Evolutionary conservation across 1,140 invertebrate genomes (phyloP).

Genomic region (Cyclina sinensis): DNA sequence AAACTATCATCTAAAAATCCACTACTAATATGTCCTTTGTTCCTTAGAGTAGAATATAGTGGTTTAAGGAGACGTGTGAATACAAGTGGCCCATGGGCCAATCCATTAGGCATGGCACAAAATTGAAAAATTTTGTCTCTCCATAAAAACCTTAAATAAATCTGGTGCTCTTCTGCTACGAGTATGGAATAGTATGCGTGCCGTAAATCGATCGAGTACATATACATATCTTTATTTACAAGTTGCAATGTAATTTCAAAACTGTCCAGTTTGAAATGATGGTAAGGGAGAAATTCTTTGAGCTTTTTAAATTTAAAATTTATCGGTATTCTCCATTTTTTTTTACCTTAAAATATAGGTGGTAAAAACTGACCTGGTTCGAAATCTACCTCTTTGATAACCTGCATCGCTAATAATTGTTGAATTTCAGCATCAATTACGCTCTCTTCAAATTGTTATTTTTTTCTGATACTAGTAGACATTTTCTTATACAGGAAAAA

Average conservation of each 20-base stretch:
- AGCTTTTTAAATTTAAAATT: constrained; percentile 61
- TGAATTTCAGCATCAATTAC: constrained; percentile 40
- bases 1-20: constrained; percentile 55
- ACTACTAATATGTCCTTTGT: constrained; percentile 13
- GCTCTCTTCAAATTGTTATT: neutral
- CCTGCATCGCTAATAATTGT: constrained; percentile 11
- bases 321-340: constrained; percentile 44
- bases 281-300: constrained; percentile 35
- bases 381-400: constrained; percentile 11
- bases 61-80: constrained; percentile 70
- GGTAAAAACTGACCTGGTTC: constrained; percentile 29
- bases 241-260: constrained; percentile 43
- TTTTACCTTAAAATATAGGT: constrained; percentile 49
- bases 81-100: constrained; percentile 53
- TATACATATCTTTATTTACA: constrained; percentile 18
- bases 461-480: neutral
- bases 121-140: constrained; percentile 68
- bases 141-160: constrained; percentile 69
- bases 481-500: neutral
- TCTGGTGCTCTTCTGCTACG: constrained; percentile 60
- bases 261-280: constrained; percentile 60
- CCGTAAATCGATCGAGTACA: constrained; percentile 66
- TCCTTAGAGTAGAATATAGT: constrained; percentile 8
- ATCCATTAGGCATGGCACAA: constrained; percentile 68
- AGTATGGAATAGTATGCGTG: constrained; percentile 70